Conservation (phyloP, 2,797 vertebrate species). For the Rousettus madagascariensis region DNA sequence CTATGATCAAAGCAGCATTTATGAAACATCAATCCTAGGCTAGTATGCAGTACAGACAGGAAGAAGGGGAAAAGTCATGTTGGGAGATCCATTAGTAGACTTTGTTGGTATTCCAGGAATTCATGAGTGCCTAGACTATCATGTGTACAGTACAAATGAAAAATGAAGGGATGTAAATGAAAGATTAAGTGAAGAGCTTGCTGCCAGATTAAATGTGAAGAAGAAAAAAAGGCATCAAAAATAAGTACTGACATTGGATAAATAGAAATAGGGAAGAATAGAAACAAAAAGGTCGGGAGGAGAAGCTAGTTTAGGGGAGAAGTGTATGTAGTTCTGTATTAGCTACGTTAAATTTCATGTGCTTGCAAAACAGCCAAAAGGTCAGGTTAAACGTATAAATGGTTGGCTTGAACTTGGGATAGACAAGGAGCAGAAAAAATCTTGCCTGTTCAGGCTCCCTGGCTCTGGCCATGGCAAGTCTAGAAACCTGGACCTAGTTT, state of each 20-base stretch:
- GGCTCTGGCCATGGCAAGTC: not conserved
- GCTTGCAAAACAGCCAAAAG: not conserved
- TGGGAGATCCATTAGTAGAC: not conserved
- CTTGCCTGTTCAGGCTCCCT: not conserved
- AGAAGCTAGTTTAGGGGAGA: not conserved
- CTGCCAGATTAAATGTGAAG: not conserved
- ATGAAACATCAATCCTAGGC: not conserved
- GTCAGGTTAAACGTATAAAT: not conserved
- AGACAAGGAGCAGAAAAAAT: not conserved
- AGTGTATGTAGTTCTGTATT: not conserved
- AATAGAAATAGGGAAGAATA: not conserved
- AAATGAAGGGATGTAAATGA: not conserved
- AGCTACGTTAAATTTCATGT: not conserved
- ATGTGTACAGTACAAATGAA: not conserved
- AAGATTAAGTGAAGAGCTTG: not conserved
- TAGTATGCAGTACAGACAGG: not conserved
- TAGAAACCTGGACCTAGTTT: not conserved
- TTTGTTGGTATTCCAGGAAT: not conserved
- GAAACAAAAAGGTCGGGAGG: not conserved
- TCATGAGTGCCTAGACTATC: not conserved
- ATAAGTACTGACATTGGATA: not conserved
- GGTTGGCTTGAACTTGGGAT: too few relatives aligned
- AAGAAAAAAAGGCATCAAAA: not conserved
- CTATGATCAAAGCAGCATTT: not conserved
- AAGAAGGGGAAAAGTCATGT: not conserved